phyloP scores from a whole-genome alignment of 2,888 invertebrate genomes.

The Caenorhabditis doughertyi region DNA sequence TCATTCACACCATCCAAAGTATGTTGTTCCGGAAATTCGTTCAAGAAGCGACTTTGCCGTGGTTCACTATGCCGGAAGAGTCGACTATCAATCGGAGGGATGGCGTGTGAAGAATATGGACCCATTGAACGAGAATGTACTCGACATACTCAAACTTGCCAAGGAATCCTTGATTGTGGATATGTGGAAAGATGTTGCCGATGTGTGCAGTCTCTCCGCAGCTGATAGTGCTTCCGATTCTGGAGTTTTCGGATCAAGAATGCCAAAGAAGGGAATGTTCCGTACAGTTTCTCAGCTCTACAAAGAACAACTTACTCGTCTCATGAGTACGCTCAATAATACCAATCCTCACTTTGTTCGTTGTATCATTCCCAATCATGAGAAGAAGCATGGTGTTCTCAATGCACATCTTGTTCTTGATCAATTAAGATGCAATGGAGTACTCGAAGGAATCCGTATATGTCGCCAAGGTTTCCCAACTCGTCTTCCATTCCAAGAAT shows the following conservation, averaged over 20 bases:
- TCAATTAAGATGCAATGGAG: conserved; percentile 98
- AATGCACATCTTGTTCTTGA: conserved; percentile 98
- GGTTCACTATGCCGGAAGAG: conserved; percentile 85
- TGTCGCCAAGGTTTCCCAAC: conserved; percentile 99
- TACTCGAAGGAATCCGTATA: conserved; percentile 98
- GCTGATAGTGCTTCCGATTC: conserved; percentile 84
- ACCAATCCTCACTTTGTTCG: conserved; percentile 99
- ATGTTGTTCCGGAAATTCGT: conserved; percentile 86
- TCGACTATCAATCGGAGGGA: conserved; percentile 95
- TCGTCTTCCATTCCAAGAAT: conserved; percentile 95
- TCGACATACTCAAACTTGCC: conserved; percentile 93
- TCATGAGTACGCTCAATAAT: conserved; percentile 91
- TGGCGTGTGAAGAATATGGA: conserved; percentile 99
- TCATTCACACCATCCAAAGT: conserved; percentile 97
- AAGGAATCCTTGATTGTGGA: conserved; percentile 95
- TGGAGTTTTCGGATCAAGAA: conserved; percentile 92
- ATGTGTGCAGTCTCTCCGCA: conserved; percentile 68
- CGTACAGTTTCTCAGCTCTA: conserved; percentile 96
- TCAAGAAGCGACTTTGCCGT: conserved; percentile 93
- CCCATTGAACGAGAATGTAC: conserved; percentile 98
- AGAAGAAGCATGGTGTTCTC: conserved; percentile 96
- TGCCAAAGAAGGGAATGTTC: conserved; percentile 90
- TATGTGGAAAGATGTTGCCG: conserved; percentile 94
- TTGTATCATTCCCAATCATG: conserved; percentile 99
- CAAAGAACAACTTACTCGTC: conserved; percentile 96